Percentiles rank a stretch among this genome's conserved stretches.
Evolutionary conservation across 92 coral and sea anemone species (phyloP).

Genomic region (Porites divaricata): DNA sequence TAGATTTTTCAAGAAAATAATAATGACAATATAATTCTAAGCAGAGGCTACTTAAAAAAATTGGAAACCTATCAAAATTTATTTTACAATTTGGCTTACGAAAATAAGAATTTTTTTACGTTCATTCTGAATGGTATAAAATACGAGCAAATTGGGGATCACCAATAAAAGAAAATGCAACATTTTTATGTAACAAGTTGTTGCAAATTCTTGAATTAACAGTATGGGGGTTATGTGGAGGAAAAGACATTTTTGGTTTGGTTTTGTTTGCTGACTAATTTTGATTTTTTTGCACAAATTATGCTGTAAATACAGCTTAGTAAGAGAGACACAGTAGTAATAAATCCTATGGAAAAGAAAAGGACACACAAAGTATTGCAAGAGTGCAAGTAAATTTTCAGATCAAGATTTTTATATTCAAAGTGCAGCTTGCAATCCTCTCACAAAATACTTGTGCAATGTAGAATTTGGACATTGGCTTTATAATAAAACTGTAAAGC

Average conservation of each 20-base stretch:
- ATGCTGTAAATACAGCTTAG: too few species aligned
- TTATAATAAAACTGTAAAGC: neutral
- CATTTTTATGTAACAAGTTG: neutral
- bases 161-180: neutral
- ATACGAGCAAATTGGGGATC: neutral
- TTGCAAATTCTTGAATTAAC: neutral
- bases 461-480: neutral
- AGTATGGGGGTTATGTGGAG: neutral
- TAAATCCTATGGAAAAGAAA: too few species aligned
- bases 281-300: too few species aligned
- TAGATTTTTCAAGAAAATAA: neutral
- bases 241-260: too few species aligned
- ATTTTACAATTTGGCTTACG: neutral
- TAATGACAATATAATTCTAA: neutral
- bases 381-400: too few species aligned
- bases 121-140: neutral
- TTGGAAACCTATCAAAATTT: neutral
- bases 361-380: too few species aligned
- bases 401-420: too few species aligned
- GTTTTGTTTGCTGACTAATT: too few species aligned
- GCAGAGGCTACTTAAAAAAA: neutral
- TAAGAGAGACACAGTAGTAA: too few species aligned
- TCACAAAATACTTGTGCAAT: too few species aligned
- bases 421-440: too few species aligned
- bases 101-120: neutral